Base-by-base conservation (phyloP, 2,797 vertebrate species). In the Helostoma temminkii region DNA sequence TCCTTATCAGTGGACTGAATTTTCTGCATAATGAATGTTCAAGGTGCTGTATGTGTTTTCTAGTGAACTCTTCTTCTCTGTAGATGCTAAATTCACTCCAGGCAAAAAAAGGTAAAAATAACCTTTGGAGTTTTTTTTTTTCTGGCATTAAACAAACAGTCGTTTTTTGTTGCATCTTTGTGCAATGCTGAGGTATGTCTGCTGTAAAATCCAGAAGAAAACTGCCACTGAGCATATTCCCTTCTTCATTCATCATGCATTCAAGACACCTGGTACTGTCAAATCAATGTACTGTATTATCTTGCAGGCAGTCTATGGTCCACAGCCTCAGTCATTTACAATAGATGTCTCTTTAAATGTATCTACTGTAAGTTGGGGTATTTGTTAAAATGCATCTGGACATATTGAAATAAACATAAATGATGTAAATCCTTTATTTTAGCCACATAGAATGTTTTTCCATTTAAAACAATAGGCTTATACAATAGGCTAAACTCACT, bases 401-500 rank as follows among this genome's bases (percentile, higher is more conserved):
- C 25, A n/a, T 24, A 28, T 71, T 46, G 18, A 2, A 10, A 25
- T 0, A 42, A 36, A 18, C 14, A 21, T 1, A 22, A 5, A 36
- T 2, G 59, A 15, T 22, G 5, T n/a, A 60, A 3, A 0, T 0
- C 11, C 25, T 37, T 11, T 53, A 19, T 46, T 24, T 19, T 39
- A 63, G 15, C 34, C 56, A 71, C 39, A 76, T 59, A 48, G 25
- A 6, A 21, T 47, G 49, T 15, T 74, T 11, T 30, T 10, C 16
- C 7, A 66, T 56, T 11, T 39, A 39, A 47, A 68, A n/a, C n/a
- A n/a, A n/a, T n/a, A n/a, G n/a, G 60, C 15, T 46, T 58, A 79
- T 52, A 81, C 75, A 87, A 84, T 61, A 69, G 69, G 46, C 47
- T 4, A 2, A 63, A 48, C 25, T 53, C 8, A 42, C 14, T 37